phyloP scores from a whole-genome alignment of 2,888 invertebrate species.

The Mesorhabditis belari region DNA sequence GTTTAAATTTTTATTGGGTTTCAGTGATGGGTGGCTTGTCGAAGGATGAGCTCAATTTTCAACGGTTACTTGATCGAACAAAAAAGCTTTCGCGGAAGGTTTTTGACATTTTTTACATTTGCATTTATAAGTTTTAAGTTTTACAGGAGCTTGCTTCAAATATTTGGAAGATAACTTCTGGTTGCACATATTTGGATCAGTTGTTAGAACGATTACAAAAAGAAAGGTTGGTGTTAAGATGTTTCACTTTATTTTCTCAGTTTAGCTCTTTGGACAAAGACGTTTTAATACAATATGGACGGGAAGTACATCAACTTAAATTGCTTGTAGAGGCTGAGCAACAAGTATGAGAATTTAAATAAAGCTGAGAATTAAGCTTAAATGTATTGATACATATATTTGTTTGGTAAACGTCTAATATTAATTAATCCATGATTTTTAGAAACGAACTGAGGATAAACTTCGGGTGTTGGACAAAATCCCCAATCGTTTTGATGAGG shows the following conservation, averaged over 20 bases:
- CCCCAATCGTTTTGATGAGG: neutral
- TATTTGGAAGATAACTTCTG: neutral
- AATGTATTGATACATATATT: too few species aligned
- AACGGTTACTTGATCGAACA: neutral
- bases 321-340: neutral
- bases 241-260: too few species aligned
- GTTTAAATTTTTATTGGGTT: neutral
- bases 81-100: neutral
- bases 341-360: too few species aligned
- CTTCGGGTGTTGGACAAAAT: neutral
- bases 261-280: neutral
- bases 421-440: neutral
- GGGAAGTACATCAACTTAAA: neutral
- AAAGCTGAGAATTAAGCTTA: too few species aligned
- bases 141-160: neutral
- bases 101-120: neutral
- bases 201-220: neutral
- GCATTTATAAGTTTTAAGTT: neutral
- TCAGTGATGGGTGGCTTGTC: neutral
- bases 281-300: neutral
- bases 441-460: neutral
- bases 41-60: neutral
- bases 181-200: neutral
- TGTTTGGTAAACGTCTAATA: too few species aligned
- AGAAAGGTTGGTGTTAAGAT: neutral